Percentiles rank a stretch among this genome's conserved stretches.
phyloP scores from a whole-genome alignment of 2,888 invertebrate genomes.

The Xylota segnis region DNA sequence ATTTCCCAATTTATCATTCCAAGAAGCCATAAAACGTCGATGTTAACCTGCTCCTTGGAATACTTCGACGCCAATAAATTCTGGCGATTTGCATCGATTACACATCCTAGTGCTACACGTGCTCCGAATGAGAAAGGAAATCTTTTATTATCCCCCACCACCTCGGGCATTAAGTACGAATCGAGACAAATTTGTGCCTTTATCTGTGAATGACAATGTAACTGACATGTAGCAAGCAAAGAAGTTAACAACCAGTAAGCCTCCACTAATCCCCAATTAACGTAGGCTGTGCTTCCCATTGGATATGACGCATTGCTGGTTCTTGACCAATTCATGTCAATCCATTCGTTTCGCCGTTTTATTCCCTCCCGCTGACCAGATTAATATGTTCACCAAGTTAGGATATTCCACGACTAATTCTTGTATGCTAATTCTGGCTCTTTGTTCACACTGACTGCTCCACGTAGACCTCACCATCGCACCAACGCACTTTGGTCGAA shows the following conservation, averaged over 20 bases:
- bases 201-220: neutral
- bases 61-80: neutral
- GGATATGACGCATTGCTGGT: neutral
- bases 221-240: neutral
- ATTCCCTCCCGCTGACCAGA: conserved; percentile 22
- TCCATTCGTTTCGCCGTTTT: conserved; percentile 20
- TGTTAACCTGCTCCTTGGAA: neutral
- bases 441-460: conserved; percentile 34
- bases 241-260: neutral
- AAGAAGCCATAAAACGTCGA: neutral
- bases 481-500: conserved; percentile 42
- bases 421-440: conserved; percentile 56
- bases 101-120: neutral
- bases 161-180: neutral
- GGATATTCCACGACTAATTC: conserved; percentile 31
- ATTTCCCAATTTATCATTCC: neutral
- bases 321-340: conserved; percentile 18
- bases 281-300: neutral
- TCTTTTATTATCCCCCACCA: neutral
- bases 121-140: neutral
- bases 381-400: conserved; percentile 33
- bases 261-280: conserved; percentile 4
- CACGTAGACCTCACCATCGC: conserved; percentile 22
- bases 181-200: neutral
- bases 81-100: neutral